phyloP scores from a whole-genome alignment of 23 tunicate genomes.

The Ciona savignyi region DNA sequence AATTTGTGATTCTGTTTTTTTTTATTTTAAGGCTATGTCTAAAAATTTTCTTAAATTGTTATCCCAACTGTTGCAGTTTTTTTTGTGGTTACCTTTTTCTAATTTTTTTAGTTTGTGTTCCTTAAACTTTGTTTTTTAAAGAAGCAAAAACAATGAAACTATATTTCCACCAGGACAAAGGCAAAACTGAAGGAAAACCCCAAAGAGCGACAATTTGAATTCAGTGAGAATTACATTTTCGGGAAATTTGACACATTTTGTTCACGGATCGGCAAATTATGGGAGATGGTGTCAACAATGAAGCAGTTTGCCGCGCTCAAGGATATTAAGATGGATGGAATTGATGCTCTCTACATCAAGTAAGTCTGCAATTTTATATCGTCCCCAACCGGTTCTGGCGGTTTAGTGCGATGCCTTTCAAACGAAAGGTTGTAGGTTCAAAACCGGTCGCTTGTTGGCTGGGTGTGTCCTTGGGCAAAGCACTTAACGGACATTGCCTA shows the following conservation, averaged over 20 bases:
- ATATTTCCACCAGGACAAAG: constrained; percentile 47
- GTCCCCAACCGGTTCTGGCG: too few relatives aligned
- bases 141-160: not conserved
- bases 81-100: not conserved
- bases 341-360: constrained; percentile 80
- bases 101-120: not conserved
- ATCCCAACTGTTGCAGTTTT: not conserved
- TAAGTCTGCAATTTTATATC: too few relatives aligned
- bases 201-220: constrained; percentile 85
- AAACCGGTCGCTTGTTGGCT: too few relatives aligned
- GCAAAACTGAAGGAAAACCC: constrained; percentile 75
- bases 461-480: too few relatives aligned
- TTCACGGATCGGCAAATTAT: constrained; percentile 48
- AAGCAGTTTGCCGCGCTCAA: constrained; percentile 57
- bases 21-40: too few relatives aligned
- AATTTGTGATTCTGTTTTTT: too few relatives aligned
- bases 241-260: constrained; percentile 93
- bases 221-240: too few relatives aligned
- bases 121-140: not conserved
- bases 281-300: constrained; percentile 77
- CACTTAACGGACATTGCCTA: too few relatives aligned
- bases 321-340: constrained; percentile 88
- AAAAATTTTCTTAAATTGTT: too few relatives aligned
- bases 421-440: too few relatives aligned
- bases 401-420: too few relatives aligned